Evolutionary conservation across 2,113 vertebrate genomes (phyloP).

Genomic region (Herpailurus yagouaroundi): DNA sequence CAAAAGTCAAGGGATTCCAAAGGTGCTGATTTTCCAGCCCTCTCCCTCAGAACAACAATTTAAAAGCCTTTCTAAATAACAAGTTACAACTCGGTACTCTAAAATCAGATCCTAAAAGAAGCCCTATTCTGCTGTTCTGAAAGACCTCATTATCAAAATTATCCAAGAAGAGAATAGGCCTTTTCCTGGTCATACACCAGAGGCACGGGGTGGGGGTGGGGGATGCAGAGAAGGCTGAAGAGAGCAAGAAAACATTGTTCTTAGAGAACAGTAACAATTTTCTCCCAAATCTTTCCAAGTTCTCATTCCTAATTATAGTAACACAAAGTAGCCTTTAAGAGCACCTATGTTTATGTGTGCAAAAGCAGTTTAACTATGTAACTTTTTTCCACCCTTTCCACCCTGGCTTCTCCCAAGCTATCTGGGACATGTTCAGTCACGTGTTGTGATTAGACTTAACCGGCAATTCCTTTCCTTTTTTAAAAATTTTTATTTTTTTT

Average conservation of each 20-base stretch:
- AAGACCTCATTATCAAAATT: conserved; percentile 44
- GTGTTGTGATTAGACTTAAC: not conserved
- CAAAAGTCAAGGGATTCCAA: not conserved
- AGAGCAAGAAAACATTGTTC: not conserved
- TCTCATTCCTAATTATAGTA: not conserved
- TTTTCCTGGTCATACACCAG: not conserved
- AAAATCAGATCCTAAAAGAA: not conserved
- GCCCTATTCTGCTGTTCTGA: conserved; percentile 30
- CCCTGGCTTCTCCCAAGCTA: not conserved
- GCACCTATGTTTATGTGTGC: not conserved
- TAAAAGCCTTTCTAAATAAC: not conserved
- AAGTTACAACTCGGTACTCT: not conserved
- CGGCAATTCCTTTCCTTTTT: not conserved
- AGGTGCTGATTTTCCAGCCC: not conserved
- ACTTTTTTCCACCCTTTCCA: not conserved
- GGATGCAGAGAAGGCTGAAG: no score
- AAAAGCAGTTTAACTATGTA: not conserved
- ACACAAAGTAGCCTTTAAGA: not conserved
- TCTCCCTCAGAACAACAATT: not conserved
- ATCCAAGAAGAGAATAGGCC: not conserved
- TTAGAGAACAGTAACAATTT: not conserved
- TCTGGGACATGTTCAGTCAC: conserved; percentile 6
- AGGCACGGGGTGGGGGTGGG: not conserved
- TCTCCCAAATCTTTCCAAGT: not conserved
- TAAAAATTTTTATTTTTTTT: not conserved